Evolutionary conservation across 2,797 vertebrate genomes (phyloP), one percentile per base, ranked within the genome.

Genomic region (Tachyglossus aculeatus): DNA sequence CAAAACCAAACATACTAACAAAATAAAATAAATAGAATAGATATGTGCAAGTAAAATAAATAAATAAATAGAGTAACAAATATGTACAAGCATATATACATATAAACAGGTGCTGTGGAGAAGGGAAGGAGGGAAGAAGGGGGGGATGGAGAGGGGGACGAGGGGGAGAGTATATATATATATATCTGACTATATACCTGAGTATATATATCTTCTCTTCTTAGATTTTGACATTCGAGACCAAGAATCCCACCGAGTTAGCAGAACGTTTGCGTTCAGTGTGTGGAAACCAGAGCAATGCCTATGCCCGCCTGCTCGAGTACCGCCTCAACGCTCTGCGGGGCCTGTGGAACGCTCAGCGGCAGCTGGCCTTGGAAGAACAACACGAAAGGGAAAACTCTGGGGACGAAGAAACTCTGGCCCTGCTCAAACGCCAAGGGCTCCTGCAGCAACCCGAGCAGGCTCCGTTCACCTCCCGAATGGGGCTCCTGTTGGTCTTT

Each of bases 241-340:
- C 96, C n/a, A 99, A 99, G 93, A 99, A 97, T 71, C 96, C 97
- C 0, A 89, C 89, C 0, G 98, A 99, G 86, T 89, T 99, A 48
- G 96, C 97, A 0, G 97, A 99, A 87, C 97, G 96, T 31, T 84
- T 99, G 27, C 96, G 97, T 9, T 94, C 97, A 1, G 95, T 99
- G 43, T 99, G 98, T n/a, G 98, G 97, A 6, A 99, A 98, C 85
- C 98, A 99, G 92, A 99, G 98, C 90, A 99, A 99, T 3, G 98
- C 98, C 3, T 99, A 99, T 1, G 97, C 98, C 3, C 96, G 97
- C 11, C 93, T 99, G 57, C 91, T 99, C 78, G 97, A 99, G 78
- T 99, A 99, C 85, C 95, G 98, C 9, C 94, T 99, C 45, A 99
- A 99, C 8, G 97, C 98, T 2, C 82, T 99, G 81, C 95, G 98